phyloP scores from a whole-genome alignment of 2,113 vertebrate species.

The Aldabrachelys gigantea region DNA sequence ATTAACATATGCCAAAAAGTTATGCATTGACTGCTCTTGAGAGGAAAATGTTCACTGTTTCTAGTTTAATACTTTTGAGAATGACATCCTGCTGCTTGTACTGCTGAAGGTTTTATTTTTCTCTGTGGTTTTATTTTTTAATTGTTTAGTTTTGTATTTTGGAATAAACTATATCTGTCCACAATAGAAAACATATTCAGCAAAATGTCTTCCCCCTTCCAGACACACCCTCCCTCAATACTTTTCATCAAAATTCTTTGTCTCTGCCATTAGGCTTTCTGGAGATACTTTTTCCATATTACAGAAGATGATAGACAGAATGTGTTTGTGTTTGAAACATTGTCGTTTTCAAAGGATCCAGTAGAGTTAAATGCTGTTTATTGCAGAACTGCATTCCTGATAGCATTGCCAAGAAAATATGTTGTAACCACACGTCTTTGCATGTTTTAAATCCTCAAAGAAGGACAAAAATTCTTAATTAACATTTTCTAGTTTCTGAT shows the following conservation, averaged over 20 bases:
- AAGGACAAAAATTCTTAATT: not conserved
- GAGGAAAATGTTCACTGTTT: not conserved
- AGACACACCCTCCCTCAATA: not conserved
- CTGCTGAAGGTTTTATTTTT: not conserved
- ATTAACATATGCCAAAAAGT: not conserved
- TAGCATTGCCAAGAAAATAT: not conserved
- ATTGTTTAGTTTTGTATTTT: not conserved
- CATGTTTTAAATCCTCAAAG: slow-evolving; percentile 6
- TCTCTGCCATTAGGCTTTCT: not conserved
- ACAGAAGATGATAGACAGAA: not conserved
- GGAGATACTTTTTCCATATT: not conserved
- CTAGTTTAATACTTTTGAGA: not conserved
- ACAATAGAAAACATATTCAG: not conserved
- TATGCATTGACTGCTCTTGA: not conserved
- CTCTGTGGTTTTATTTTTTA: not conserved
- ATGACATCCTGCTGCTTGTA: not conserved
- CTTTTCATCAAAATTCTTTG: not conserved
- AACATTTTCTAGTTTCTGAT: not conserved
- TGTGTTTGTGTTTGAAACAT: not conserved
- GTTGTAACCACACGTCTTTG: not conserved
- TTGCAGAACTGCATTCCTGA: not conserved
- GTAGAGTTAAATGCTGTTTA: not conserved
- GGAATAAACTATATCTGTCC: not conserved
- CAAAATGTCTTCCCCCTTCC: not conserved
- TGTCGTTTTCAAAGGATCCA: not conserved